Conservation (phyloP, 2,888 invertebrate genomes). For the Philhelius pedissequus region DNA sequence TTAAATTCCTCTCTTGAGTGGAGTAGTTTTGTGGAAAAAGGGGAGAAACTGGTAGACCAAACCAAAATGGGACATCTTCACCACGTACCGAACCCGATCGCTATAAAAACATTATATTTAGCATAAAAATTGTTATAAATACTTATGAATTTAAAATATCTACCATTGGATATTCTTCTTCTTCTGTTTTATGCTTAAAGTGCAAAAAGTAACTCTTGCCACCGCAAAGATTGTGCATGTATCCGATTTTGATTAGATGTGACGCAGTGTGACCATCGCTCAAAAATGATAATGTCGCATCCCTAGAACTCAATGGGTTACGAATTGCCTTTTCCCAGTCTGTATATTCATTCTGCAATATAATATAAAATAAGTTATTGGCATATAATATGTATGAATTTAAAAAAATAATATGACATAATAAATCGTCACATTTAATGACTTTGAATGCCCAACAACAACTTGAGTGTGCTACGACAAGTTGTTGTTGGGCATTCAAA, state of each 20-base stretch:
- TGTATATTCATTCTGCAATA: slow-evolving; percentile 92
- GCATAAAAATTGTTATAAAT: background rate
- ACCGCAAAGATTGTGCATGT: slow-evolving; percentile 88
- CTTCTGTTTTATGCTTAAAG: slow-evolving; percentile 91
- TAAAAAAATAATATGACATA: too few relatives aligned
- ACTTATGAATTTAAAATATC: slow-evolving; percentile 48
- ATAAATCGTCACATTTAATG: too few relatives aligned
- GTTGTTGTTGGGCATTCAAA: too few relatives aligned
- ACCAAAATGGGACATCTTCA: slow-evolving; percentile 91
- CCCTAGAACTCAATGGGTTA: slow-evolving; percentile 91
- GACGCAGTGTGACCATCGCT: slow-evolving; percentile 96
- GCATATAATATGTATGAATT: too few relatives aligned
- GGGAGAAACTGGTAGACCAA: slow-evolving; percentile 87
- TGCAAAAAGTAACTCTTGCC: slow-evolving; percentile 93
- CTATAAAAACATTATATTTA: slow-evolving; percentile 78
- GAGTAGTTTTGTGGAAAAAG: slow-evolving; percentile 89
- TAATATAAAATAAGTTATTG: background rate
- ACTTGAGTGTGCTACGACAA: too few relatives aligned
- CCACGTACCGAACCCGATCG: slow-evolving; percentile 90
- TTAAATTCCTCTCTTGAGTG: slow-evolving; percentile 86
- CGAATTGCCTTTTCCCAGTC: slow-evolving; percentile 96
- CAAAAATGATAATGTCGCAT: slow-evolving; percentile 90
- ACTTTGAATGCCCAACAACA: too few relatives aligned
- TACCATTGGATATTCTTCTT: slow-evolving; percentile 89
- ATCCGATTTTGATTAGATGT: slow-evolving; percentile 88